Base-by-base conservation (phyloP, 2,113 vertebrate genomes). In the Coryphaenoides rupestris region DNA sequence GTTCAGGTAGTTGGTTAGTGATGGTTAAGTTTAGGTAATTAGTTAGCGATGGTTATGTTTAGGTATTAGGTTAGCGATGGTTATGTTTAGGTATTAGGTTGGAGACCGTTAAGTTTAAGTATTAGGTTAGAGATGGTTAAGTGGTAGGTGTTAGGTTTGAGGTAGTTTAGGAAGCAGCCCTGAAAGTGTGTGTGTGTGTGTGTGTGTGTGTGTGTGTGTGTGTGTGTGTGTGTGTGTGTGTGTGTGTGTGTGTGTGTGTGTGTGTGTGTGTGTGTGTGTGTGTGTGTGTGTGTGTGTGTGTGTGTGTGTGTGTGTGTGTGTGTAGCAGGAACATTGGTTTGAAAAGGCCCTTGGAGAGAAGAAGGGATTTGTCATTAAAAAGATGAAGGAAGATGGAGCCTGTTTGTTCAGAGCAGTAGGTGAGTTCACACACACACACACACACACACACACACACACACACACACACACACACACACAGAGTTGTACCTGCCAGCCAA, bases 281-380 rank as follows among this genome's bases (percentile, higher is more conserved):
- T 55, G 19, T 55, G 19, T 55, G 53, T 21, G 19, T 55, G 53
- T 55, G 53, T 21, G 53, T 55, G 53, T 21, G 53, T 17, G 17
- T 60, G 60, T 55, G 19, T 33, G n/a, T 33, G 46, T 55, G 40
- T 58, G 22, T 64, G 50, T 59, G 65, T 66, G 28, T 60, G 58
- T 74, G 67, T 79, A 97, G 95, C 94, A 96, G 92, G 95, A 97
- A 77, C 91, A 94, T 90, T 94, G 95, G 92, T 96, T 97, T 80
- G 95, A 95, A 86, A 96, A 95, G 83, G 88, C 91, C 63, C 89
- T 97, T 69, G 58, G 84, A 69, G 95, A 97, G 84, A 97, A 97
- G 89, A 96, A 97, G 87, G 94, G 95, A 62, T 96, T 95, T 60
- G 94, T 97, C 76, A 97, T 97, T 76, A 97, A 96, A 80, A 94